phyloP scores from a whole-genome alignment of 1,140 invertebrate species.

The Daktulosphaira vitifoliae region DNA sequence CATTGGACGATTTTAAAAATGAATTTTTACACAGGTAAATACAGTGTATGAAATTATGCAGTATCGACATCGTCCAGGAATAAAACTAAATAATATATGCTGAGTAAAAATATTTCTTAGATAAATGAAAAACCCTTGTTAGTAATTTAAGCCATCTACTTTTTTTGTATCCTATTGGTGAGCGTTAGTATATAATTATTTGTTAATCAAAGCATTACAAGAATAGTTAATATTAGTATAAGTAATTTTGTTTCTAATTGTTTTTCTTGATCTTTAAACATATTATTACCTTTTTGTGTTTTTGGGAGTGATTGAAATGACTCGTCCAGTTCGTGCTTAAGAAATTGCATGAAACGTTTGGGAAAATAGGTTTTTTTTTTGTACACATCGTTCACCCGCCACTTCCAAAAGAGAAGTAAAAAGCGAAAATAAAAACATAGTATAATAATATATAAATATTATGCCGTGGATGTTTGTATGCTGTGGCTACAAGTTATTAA shows the following conservation, averaged over 20 bases:
- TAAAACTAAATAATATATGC: too few species aligned
- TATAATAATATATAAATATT: too few species aligned
- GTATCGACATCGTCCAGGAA: too few species aligned
- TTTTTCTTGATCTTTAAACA: slow-evolving; percentile 11
- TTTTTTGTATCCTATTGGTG: background rate
- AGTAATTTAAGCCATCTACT: background rate
- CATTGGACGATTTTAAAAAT: too few species aligned
- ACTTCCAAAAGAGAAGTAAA: slow-evolving; percentile 26
- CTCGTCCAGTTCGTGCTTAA: slow-evolving; percentile 27
- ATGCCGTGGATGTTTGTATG: slow-evolving; percentile 22
- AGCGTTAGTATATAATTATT: slow-evolving; percentile 13
- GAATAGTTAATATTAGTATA: slow-evolving; percentile 4
- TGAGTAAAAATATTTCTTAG: too few species aligned
- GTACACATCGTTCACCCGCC: slow-evolving; percentile 26
- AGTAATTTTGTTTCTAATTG: slow-evolving; percentile 3
- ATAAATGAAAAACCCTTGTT: slow-evolving; percentile 26
- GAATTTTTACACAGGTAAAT: too few species aligned
- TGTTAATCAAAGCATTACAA: slow-evolving; percentile 8
- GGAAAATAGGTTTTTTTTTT: slow-evolving; percentile 13
- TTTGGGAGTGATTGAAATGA: slow-evolving; percentile 31
- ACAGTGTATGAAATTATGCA: too few species aligned
- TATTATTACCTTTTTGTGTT: slow-evolving; percentile 22
- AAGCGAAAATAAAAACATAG: slow-evolving; percentile 26
- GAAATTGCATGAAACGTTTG: slow-evolving; percentile 10
- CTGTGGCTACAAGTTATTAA: slow-evolving; percentile 22